phyloP scores from a whole-genome alignment of 2,888 invertebrate species.

The Tineola bisselliella region DNA sequence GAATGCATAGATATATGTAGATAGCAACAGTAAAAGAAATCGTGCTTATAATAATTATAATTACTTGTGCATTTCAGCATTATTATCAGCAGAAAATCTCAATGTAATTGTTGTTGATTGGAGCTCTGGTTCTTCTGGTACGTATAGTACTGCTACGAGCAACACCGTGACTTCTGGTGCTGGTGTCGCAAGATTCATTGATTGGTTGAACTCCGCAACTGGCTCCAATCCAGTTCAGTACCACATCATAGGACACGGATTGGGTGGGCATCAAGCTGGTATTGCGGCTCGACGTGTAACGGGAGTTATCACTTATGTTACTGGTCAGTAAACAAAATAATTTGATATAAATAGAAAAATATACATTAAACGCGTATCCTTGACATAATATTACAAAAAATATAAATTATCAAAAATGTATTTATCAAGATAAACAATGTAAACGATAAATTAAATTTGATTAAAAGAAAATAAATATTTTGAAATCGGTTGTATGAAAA shows the following conservation, averaged over 20 bases:
- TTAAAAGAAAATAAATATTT: neutral
- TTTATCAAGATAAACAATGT: neutral
- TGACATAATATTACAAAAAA: neutral
- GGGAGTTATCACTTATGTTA: slow-evolving; percentile 37
- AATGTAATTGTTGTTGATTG: slow-evolving; percentile 50
- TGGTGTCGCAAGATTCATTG: slow-evolving; percentile 37
- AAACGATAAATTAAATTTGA: neutral
- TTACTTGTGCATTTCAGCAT: slow-evolving; percentile 25
- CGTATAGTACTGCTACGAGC: slow-evolving; percentile 28
- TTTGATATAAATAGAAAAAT: neutral
- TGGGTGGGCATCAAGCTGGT: slow-evolving; percentile 44
- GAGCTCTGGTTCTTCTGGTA: slow-evolving; percentile 33
- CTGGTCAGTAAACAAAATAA: slow-evolving; percentile 26
- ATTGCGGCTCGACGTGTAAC: slow-evolving; percentile 35
- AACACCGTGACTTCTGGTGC: slow-evolving; percentile 35
- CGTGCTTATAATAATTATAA: too few species aligned
- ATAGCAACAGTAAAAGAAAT: neutral
- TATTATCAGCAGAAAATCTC: slow-evolving; percentile 37
- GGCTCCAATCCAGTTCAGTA: slow-evolving; percentile 28
- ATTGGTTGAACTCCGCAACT: slow-evolving; percentile 34
- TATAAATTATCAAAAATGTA: neutral
- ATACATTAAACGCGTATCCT: neutral
- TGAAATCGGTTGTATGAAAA: too few species aligned
- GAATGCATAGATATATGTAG: neutral
- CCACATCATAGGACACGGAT: slow-evolving; percentile 42